Evolutionary conservation across 2,888 invertebrate species (phyloP).

Genomic region (Cantharis flavilabris): DNA sequence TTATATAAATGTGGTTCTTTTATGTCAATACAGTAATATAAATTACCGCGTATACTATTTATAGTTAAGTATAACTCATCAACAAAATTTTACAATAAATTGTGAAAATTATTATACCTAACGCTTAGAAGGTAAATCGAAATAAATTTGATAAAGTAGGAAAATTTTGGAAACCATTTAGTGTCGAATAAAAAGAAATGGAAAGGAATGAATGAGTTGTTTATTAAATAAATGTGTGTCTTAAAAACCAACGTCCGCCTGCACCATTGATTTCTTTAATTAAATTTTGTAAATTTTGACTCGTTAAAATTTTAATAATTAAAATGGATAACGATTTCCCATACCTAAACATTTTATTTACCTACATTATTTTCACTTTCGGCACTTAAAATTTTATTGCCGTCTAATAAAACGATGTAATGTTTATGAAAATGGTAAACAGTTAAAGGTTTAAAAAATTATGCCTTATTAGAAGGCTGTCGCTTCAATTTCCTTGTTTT

Average conservation of each 20-base stretch:
- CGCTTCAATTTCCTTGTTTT: background rate
- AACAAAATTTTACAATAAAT: background rate
- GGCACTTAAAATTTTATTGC: background rate
- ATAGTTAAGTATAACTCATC: background rate
- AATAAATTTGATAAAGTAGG: background rate
- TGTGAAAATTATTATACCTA: background rate
- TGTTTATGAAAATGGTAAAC: background rate
- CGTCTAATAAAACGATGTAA: background rate
- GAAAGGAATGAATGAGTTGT: background rate
- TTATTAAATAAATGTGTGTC: background rate
- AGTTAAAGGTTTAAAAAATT: background rate
- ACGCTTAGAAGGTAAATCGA: background rate
- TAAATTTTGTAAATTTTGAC: background rate
- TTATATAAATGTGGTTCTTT: background rate
- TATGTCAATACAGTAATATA: background rate
- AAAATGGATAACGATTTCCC: background rate
- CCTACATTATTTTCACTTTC: background rate
- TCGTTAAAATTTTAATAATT: background rate
- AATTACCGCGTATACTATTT: background rate
- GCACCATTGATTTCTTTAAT: background rate
- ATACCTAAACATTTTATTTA: background rate
- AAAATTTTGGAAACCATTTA: background rate
- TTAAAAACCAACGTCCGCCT: background rate
- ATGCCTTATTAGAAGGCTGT: background rate
- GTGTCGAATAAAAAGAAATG: background rate